Percentiles rank a stretch among this genome's conserved stretches.
These are phyloP conservation scores for Nycticryphes semicollaris DNA, from an alignment of 2,113 vertebrate genomes.

Conservation along the genomic window DNA sequence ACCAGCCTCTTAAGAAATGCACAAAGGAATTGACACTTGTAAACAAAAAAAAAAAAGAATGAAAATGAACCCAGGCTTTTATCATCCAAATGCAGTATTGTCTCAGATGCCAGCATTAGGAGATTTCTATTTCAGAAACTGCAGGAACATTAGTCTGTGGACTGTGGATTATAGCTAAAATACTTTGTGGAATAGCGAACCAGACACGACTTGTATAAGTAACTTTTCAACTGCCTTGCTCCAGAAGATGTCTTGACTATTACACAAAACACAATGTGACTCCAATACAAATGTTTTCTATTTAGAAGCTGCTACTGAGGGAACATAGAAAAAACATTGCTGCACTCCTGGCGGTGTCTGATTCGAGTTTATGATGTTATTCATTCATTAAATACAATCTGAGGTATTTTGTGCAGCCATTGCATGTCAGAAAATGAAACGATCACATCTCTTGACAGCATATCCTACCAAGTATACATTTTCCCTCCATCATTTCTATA, in stretches of 20 bases:
- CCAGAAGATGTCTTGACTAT: background rate
- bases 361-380: slow-evolving; percentile 2
- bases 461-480: background rate
- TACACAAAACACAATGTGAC: background rate
- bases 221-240: slow-evolving; percentile 5
- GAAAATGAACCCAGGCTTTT: background rate
- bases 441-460: background rate
- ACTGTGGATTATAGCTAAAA: background rate
- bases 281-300: slow-evolving; percentile 8
- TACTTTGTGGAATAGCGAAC: background rate
- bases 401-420: background rate
- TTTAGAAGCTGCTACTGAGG: background rate
- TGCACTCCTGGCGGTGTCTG: background rate
- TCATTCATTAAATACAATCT: background rate
- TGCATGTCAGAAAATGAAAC: background rate
- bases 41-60: background rate
- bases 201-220: background rate
- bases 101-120: background rate
- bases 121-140: slow-evolving; percentile 1
- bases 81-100: background rate
- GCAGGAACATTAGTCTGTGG: background rate
- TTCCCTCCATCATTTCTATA: background rate
- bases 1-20: background rate
- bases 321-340: background rate
- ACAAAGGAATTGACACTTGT: background rate